Evolutionary conservation across 1,140 invertebrate genomes (phyloP).

Genomic region (Neuroterus valhalla): DNA sequence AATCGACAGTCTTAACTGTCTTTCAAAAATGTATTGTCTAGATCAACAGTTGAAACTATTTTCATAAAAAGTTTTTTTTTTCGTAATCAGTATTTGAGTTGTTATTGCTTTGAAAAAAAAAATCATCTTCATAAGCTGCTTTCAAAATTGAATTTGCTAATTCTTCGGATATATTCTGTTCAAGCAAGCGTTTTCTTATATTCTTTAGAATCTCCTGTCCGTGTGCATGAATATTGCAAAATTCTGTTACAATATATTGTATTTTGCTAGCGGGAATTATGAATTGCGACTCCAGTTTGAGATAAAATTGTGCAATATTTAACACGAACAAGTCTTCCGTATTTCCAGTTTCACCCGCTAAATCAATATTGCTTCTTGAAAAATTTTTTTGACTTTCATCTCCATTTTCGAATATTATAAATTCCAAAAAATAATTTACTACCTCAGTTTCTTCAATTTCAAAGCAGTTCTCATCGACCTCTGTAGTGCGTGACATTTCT

Average conservation of each 20-base stretch:
- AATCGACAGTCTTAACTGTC: no score
- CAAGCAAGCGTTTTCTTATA: slow-evolving; percentile 46
- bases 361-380: neutral
- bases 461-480: neutral
- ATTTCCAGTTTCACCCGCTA: neutral
- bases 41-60: slow-evolving; percentile 35
- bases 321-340: neutral
- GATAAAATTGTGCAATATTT: slow-evolving; percentile 26
- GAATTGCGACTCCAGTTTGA: neutral
- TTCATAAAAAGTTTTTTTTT: no score
- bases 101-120: no score
- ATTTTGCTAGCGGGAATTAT: neutral
- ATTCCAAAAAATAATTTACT: neutral
- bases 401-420: neutral
- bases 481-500: neutral
- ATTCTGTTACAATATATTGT: slow-evolving; percentile 34
- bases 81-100: no score
- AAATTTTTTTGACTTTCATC: neutral
- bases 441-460: neutral
- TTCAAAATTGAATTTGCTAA: no score
- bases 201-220: slow-evolving; percentile 34
- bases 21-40: slow-evolving; percentile 55
- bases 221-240: slow-evolving; percentile 9
- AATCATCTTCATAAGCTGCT: no score
- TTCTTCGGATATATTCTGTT: no score